Conservation (phyloP, 1,140 invertebrate genomes). For the Tetramorium simillimum region DNA sequence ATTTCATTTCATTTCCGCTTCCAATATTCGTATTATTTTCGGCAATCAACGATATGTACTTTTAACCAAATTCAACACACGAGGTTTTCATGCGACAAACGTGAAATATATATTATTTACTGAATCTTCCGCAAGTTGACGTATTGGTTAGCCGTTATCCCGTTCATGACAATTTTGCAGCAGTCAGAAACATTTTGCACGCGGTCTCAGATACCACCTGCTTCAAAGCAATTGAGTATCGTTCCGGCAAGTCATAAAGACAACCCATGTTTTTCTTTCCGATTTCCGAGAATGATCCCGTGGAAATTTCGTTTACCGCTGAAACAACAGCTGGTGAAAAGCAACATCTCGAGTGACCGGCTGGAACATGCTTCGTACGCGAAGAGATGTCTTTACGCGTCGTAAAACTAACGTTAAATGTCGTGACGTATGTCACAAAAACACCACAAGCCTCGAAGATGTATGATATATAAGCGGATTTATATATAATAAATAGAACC, state of each 20-base stretch:
- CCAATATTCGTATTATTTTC: neutral
- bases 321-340: slow-evolving; percentile 49
- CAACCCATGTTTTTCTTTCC: slow-evolving; percentile 27
- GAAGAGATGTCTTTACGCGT: slow-evolving; percentile 36
- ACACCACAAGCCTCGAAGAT: neutral
- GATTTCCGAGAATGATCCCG: slow-evolving; percentile 36
- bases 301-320: slow-evolving; percentile 41
- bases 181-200: slow-evolving; percentile 1
- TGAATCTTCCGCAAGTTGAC: neutral
- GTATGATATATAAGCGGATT: slow-evolving; percentile 5
- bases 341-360: slow-evolving; percentile 38
- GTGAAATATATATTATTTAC: neutral
- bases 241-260: slow-evolving; percentile 27
- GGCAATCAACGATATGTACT: neutral
- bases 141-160: neutral
- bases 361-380: slow-evolving; percentile 18
- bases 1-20: slow-evolving; percentile 29
- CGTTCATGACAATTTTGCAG: slow-evolving; percentile 16
- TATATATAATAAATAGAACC: neutral
- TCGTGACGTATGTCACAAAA: slow-evolving; percentile 18
- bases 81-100: neutral
- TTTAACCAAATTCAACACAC: neutral
- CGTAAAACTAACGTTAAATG: slow-evolving; percentile 41
- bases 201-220: slow-evolving; percentile 30
- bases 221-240: slow-evolving; percentile 14